phyloP scores from a whole-genome alignment of 2,113 vertebrate species.

The Thalassoma bifasciatum region DNA sequence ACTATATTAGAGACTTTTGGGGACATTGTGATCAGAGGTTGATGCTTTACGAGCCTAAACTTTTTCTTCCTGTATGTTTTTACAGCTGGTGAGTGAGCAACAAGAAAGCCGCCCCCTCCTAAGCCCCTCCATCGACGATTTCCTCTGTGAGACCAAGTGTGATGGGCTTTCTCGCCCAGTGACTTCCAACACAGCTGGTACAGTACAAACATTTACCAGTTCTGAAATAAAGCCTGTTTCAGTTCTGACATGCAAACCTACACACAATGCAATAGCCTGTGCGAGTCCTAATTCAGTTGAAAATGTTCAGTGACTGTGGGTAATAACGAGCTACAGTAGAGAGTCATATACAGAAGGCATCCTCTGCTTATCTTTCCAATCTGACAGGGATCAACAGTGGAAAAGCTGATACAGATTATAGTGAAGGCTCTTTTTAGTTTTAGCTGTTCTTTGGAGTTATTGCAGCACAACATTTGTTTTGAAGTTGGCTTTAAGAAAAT shows the following conservation, averaged over 20 bases:
- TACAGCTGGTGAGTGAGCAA: constrained; percentile 97
- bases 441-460: too few species aligned
- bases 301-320: too few species aligned
- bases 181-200: constrained; percentile 95
- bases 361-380: too few species aligned
- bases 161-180: constrained; percentile 92
- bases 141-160: constrained; percentile 96
- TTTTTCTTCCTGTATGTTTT: constrained; percentile 76
- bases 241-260: not conserved
- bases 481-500: too few species aligned
- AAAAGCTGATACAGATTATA: too few species aligned
- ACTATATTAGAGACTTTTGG: not conserved
- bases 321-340: too few species aligned
- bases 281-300: too few species aligned
- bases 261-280: not conserved
- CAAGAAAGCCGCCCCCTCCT: constrained; percentile 98
- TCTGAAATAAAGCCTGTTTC: not conserved
- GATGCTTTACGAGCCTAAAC: constrained; percentile 24
- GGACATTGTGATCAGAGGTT: not conserved
- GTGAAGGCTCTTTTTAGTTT: too few species aligned
- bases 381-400: too few species aligned
- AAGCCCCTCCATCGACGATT: constrained; percentile 98
- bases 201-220: constrained; percentile 1
- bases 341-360: too few species aligned
- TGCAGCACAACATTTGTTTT: too few species aligned